A percentile compares a stretch with the other conserved stretches of the same genome.
phyloP scores from a whole-genome alignment of 2,113 vertebrate species.

The Xenopus tropicalis region DNA sequence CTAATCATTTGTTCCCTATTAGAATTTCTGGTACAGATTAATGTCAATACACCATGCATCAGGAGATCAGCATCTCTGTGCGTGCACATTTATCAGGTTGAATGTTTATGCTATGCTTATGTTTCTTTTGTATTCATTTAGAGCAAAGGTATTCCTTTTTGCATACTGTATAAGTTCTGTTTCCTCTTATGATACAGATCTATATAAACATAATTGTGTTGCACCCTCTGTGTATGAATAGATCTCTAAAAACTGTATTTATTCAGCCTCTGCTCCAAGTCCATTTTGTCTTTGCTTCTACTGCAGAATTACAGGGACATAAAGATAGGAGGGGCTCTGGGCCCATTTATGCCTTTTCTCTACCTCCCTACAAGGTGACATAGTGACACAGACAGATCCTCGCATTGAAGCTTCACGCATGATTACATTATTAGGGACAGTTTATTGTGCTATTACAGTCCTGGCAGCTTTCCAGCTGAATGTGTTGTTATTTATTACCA shows the following conservation, averaged over 20 bases:
- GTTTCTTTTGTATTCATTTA: no score
- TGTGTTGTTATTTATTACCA: constrained; percentile 10
- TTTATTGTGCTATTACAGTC: constrained; percentile 23
- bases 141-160: no score
- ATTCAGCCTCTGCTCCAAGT: not conserved
- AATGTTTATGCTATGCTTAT: not conserved
- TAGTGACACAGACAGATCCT: constrained; percentile 15
- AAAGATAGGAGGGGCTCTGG: not conserved
- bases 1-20: not conserved
- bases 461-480: not conserved
- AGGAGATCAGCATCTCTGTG: not conserved
- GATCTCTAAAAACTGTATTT: no score
- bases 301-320: not conserved
- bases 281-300: not conserved
- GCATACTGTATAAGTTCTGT: no score
- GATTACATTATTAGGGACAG: constrained; percentile 18
- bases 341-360: not conserved
- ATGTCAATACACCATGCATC: not conserved
- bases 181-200: no score
- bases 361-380: constrained; percentile 4
- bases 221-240: no score
- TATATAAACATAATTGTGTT: no score
- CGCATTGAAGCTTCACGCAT: constrained; percentile 5
- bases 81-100: not conserved
- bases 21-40: not conserved